phyloP scores from a whole-genome alignment of 2,797 vertebrate species.

The Orestias chungarensis region DNA sequence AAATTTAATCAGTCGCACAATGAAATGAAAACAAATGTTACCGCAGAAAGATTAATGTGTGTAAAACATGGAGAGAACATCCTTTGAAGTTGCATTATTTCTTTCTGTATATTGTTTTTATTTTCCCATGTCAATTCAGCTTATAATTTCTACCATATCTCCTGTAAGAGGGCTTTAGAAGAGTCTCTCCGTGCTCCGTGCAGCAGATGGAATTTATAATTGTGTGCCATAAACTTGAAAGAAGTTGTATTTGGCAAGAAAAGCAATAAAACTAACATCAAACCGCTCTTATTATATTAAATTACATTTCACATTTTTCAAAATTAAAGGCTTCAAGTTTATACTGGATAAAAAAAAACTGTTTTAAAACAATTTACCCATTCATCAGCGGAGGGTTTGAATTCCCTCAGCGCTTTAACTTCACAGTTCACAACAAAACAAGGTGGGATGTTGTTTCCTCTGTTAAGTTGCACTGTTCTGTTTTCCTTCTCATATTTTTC shows the following conservation, averaged over 20 bases:
- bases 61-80: not conserved
- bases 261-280: slow-evolving; percentile 33
- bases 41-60: slow-evolving; percentile 7
- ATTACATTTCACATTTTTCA: slow-evolving; percentile 29
- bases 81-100: slow-evolving; percentile 9
- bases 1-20: not conserved
- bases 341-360: not conserved
- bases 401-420: not conserved
- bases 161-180: slow-evolving; percentile 23
- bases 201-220: slow-evolving; percentile 50
- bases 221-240: slow-evolving; percentile 24
- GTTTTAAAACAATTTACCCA: not conserved
- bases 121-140: slow-evolving; percentile 6
- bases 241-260: slow-evolving; percentile 21
- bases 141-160: slow-evolving; percentile 42
- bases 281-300: slow-evolving; percentile 39
- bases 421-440: not conserved
- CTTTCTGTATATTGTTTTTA: slow-evolving; percentile 12
- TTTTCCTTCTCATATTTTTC: not conserved
- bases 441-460: not conserved
- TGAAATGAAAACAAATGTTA: slow-evolving; percentile 1
- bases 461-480: not conserved
- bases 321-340: not conserved
- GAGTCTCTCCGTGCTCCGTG: slow-evolving; percentile 10
- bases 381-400: not conserved